Evolutionary conservation across 2,113 vertebrate genomes (phyloP).

Genomic region (Apus apus): DNA sequence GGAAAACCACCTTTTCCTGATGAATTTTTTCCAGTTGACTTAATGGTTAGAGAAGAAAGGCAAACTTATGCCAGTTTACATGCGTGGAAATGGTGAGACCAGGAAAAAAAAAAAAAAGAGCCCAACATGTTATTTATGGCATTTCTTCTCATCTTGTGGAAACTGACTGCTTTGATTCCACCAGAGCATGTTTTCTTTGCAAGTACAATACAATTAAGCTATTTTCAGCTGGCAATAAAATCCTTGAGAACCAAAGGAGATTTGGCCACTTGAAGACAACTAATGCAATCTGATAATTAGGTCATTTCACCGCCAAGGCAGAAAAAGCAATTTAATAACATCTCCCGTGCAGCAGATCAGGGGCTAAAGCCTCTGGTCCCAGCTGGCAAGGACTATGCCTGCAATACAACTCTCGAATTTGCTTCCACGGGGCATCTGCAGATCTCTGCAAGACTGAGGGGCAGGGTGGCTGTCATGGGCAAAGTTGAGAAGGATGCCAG

Average conservation of each 20-base stretch:
- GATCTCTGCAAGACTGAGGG: neutral
- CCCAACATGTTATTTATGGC: conserved; percentile 42
- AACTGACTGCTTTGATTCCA: conserved; percentile 43
- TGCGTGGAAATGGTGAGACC: conserved; percentile 52
- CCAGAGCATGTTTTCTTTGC: conserved; percentile 50
- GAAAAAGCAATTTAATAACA: conserved; percentile 63
- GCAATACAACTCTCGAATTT: neutral
- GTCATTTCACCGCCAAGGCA: conserved; percentile 50
- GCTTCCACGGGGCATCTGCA: neutral
- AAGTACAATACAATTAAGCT: conserved; percentile 58
- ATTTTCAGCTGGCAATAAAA: conserved; percentile 68
- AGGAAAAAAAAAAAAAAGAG: neutral
- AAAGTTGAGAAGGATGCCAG: accelerated
- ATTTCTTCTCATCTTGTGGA: conserved; percentile 58
- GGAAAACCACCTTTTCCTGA: conserved; percentile 52
- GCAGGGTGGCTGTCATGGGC: neutral
- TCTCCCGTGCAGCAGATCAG: neutral
- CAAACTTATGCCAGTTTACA: conserved; percentile 38
- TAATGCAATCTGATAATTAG: conserved; percentile 71
- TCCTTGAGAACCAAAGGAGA: conserved; percentile 38
- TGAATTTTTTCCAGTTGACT: conserved; percentile 59
- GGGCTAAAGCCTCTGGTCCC: conserved; percentile 9
- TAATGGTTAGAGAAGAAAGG: conserved; percentile 28
- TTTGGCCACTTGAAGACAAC: conserved; percentile 57
- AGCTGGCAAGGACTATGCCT: conserved; percentile 12